These are phyloP conservation scores for Characodon lateralis DNA, from an alignment of 2,797 vertebrate genomes.

Conservation along the genomic window DNA sequence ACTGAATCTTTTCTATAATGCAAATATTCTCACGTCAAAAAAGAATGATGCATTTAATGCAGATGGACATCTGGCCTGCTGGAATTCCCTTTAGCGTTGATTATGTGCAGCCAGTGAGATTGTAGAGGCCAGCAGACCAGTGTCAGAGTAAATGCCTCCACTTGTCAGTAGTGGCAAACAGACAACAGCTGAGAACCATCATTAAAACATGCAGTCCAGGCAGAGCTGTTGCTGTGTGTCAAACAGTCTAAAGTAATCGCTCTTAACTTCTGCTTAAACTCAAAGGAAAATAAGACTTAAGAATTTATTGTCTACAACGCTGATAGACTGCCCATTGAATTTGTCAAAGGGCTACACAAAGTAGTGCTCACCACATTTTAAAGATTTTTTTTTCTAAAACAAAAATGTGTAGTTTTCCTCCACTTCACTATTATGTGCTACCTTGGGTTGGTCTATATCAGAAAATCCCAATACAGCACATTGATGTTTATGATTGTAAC, in stretches of 20 bases:
- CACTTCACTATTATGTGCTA: neutral
- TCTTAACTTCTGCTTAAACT: conserved; percentile 22
- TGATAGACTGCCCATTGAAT: too few relatives aligned
- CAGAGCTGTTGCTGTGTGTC: conserved; percentile 24
- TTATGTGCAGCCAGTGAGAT: conserved; percentile 23
- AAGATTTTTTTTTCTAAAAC: too few relatives aligned
- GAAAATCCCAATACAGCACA: neutral
- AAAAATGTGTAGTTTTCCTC: too few relatives aligned
- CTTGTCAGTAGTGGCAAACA: conserved; percentile 56
- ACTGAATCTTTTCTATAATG: conserved; percentile 53
- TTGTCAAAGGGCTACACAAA: neutral
- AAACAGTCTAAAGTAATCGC: conserved; percentile 31
- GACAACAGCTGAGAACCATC: conserved; percentile 61
- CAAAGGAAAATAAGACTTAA: neutral
- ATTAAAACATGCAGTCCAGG: conserved; percentile 15
- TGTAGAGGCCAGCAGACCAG: conserved; percentile 56
- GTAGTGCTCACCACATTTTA: too few relatives aligned
- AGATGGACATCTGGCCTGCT: conserved; percentile 43
- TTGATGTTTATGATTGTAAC: neutral
- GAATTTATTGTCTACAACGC: too few relatives aligned
- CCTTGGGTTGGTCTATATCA: neutral
- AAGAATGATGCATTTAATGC: conserved; percentile 23
- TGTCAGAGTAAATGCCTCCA: conserved; percentile 55
- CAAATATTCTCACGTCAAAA: conserved; percentile 52
- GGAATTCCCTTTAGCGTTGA: conserved; percentile 44